Base-by-base conservation (phyloP, 2,113 vertebrate genomes). In the Gobio gobio region DNA sequence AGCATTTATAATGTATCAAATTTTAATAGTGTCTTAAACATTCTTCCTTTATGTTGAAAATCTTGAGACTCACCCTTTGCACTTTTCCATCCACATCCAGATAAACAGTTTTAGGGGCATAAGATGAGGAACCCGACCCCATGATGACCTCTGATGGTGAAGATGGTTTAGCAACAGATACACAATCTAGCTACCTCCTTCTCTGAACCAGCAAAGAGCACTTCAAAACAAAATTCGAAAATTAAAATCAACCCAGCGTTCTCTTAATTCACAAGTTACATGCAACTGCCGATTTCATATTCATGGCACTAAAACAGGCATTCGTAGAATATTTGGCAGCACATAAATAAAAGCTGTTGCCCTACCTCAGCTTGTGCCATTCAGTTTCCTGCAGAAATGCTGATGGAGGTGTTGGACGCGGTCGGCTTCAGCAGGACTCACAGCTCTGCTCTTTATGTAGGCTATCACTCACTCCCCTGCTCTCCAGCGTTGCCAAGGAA, bases 111-210 rank as follows among this genome's bases (percentile, higher is more conserved):
- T 88, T 91, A 22, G 90, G 89, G 16, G 86, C 61, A 33, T 92
- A 89, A 16, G 89, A 89, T 2, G 91, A 91, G 16, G 90, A 91
- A 40, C 89, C 89, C 6, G 91, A 90, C 18, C 91, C 91, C 91
- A 92, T 92, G 40, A 26, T 73, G 51, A 63, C 5, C 78, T 72
- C 79, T 49, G 54, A 13, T 70, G 22, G 14, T 22, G 45, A 10
- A 12, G 74, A 54, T 24, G 61, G 24, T 54, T 33, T 20, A 6
- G 56, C 61, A 72, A 51, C 24, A 80, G 76, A 78, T 63, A n/a
- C 36, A 51, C 61, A 68, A 68, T 29, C 45, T 36, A 45, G 33
- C n/a, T 64, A 73, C 54, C 43, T 75, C 22, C 47, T 40, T 18
- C 43, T 78, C 29, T n/a, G 20, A 20, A 66, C 13, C 76, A 78